Conservation (phyloP, 2,888 invertebrate genomes). For the Epiblema foenella region DNA sequence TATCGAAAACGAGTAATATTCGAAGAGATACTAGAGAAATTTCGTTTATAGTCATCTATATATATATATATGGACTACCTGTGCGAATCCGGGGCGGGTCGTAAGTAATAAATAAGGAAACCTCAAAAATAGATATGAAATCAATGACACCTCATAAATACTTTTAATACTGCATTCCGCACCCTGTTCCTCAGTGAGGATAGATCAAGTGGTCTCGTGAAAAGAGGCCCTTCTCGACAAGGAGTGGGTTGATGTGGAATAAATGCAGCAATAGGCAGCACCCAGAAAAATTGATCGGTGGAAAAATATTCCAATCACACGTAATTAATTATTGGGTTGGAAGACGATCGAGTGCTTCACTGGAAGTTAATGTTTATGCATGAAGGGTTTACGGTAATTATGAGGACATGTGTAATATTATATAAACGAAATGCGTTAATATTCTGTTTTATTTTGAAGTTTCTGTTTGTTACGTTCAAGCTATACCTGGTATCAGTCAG, state of each 20-base stretch:
- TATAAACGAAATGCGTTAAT: background rate
- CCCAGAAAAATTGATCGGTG: slow-evolving; percentile 23
- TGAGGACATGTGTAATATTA: background rate
- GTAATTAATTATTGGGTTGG: background rate
- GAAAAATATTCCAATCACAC: slow-evolving; percentile 36
- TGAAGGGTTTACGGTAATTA: background rate
- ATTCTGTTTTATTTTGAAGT: background rate
- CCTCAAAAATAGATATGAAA: background rate
- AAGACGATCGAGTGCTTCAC: slow-evolving; percentile 3
- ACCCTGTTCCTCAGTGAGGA: slow-evolving; percentile 36
- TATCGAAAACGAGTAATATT: no score
- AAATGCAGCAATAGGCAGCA: slow-evolving; percentile 32
- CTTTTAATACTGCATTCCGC: slow-evolving; percentile 27
- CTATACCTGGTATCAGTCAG: no score
- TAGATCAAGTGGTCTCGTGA: slow-evolving; percentile 40
- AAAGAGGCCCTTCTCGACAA: slow-evolving; percentile 37
- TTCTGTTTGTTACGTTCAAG: background rate
- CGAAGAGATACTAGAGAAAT: no score
- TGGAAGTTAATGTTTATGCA: background rate
- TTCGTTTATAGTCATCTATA: no score
- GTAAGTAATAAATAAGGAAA: no score
- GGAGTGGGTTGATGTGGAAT: slow-evolving; percentile 26
- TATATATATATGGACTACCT: no score
- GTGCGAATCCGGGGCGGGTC: no score
- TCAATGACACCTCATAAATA: background rate